Base-by-base conservation (phyloP, 2,113 vertebrate species). In the Sakesphorus luctuosus region DNA sequence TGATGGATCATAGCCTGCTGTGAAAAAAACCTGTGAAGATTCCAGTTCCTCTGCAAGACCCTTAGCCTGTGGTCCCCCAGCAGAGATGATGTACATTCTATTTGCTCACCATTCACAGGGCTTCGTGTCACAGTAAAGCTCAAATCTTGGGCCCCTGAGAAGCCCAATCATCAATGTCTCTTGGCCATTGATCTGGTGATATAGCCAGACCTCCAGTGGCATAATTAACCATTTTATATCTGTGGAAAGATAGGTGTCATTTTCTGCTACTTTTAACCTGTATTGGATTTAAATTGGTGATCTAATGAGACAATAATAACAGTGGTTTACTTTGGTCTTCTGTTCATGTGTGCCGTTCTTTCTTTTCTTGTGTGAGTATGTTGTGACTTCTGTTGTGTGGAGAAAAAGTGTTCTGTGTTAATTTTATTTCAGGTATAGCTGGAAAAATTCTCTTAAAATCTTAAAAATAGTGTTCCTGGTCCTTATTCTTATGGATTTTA, bases 401-500 rank as follows among this genome's bases (percentile, higher is more conserved):
- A 93, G 49, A 84, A 66, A 59, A 89, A 72, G 35, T 89, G 74
- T 82, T 83, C 18, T 58, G 23, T 92, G 50, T 93, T 89, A 15
- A 67, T 91, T 95, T 90, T 73, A 56, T 87, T 96, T 50, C 81
- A 96, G 89, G 79, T 84, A 44, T 93, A 94, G 18, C 84, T 94
- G 96, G 94, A 93, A 94, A 94, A 76, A 40, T 91, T 95, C 40
- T 91, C 46, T 90, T 95, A 91, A 90, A 77, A 81, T 88, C 58
- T 59, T 59, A 59, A 59, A 59, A 59, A 36, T 78, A 7, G 91
- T 95, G 17, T 93, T 88, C 89, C 44, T 76, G 11, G 38, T 86
- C 56, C 35, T 96, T 94, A 59, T 89, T 91, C 93, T 96, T 92
- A 83, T 2, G 87, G 46, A 69, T 96, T 96, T 95, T 91, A 93